These are phyloP conservation scores for Temnothorax unifasciatus DNA, from an alignment of 2,888 invertebrate species.

Conservation along the genomic window DNA sequence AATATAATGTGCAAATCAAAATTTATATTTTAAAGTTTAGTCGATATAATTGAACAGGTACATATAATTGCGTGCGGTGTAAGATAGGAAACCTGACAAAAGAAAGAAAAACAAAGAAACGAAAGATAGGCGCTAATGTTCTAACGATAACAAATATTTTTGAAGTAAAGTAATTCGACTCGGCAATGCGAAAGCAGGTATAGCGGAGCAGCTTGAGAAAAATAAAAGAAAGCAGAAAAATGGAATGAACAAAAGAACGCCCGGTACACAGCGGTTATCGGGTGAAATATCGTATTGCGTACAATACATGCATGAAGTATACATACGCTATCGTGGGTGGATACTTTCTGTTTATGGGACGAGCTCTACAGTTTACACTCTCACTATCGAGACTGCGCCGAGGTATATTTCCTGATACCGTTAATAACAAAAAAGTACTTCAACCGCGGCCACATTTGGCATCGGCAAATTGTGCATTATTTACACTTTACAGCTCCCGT, in stretches of 20 bases:
- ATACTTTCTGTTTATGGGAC: slow-evolving; percentile 65
- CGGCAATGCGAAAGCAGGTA: slow-evolving; percentile 47
- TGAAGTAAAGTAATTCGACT: slow-evolving; percentile 36
- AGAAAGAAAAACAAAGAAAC: neutral
- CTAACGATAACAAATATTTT: neutral
- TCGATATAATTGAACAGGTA: neutral
- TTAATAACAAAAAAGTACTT: slow-evolving; percentile 71
- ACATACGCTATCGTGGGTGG: slow-evolving; percentile 20
- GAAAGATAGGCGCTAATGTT: neutral
- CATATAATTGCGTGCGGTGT: neutral
- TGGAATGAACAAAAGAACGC: slow-evolving; percentile 28
- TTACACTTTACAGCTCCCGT: slow-evolving; percentile 58
- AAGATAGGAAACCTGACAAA: neutral
- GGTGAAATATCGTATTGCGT: slow-evolving; percentile 63
- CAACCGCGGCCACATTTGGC: slow-evolving; percentile 45
- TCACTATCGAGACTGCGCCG: slow-evolving; percentile 62
- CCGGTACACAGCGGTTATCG: slow-evolving; percentile 40
- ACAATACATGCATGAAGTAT: slow-evolving; percentile 14
- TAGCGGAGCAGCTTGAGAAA: neutral
- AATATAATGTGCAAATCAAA: neutral
- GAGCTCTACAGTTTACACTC: slow-evolving; percentile 58
- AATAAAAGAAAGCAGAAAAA: neutral
- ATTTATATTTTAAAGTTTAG: slow-evolving; percentile 9
- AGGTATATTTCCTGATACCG: slow-evolving; percentile 62
- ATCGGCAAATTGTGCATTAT: slow-evolving; percentile 54